Percentiles rank a stretch among this genome's conserved stretches.
Conservation (phyloP, 1,140 invertebrate species). For the Drosophila novamexicana region DNA sequence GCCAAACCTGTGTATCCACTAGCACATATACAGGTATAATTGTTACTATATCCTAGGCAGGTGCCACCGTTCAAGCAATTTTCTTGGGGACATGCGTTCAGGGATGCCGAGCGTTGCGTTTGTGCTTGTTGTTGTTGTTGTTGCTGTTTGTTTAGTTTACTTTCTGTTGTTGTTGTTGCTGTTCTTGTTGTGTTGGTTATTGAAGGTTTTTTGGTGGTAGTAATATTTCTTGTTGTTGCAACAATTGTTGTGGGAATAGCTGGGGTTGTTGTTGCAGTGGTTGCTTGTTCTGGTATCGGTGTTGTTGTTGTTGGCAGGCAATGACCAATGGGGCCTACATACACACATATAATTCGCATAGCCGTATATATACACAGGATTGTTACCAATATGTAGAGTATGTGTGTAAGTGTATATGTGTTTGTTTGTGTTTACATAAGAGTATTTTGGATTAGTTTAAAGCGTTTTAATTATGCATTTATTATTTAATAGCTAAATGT, state of each 20-base stretch:
- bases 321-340: slow-evolving; percentile 82
- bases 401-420: neutral
- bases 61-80: slow-evolving; percentile 85
- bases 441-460: slow-evolving; percentile 19
- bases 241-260: slow-evolving; percentile 46
- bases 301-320: slow-evolving; percentile 76
- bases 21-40: slow-evolving; percentile 86
- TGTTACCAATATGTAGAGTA: slow-evolving; percentile 3
- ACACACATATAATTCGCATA: slow-evolving; percentile 38
- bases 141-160: slow-evolving; percentile 44
- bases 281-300: slow-evolving; percentile 65
- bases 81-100: slow-evolving; percentile 83
- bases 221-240: slow-evolving; percentile 60
- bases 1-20: slow-evolving; percentile 85
- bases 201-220: slow-evolving; percentile 31
- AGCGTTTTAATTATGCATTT: neutral
- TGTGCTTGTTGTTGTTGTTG: slow-evolving; percentile 53
- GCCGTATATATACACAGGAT: slow-evolving; percentile 38
- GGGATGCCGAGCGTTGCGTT: slow-evolving; percentile 73
- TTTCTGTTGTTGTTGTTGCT: slow-evolving; percentile 45
- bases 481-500: slow-evolving; percentile 2
- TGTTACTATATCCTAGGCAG: slow-evolving; percentile 84
- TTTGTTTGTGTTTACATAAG: neutral
- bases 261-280: slow-evolving; percentile 55
- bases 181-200: slow-evolving; percentile 54